Evolutionary conservation across 2,888 invertebrate genomes (phyloP), one percentile per base, ranked within the genome.

Genomic region (Drosophila austrosaltans): DNA sequence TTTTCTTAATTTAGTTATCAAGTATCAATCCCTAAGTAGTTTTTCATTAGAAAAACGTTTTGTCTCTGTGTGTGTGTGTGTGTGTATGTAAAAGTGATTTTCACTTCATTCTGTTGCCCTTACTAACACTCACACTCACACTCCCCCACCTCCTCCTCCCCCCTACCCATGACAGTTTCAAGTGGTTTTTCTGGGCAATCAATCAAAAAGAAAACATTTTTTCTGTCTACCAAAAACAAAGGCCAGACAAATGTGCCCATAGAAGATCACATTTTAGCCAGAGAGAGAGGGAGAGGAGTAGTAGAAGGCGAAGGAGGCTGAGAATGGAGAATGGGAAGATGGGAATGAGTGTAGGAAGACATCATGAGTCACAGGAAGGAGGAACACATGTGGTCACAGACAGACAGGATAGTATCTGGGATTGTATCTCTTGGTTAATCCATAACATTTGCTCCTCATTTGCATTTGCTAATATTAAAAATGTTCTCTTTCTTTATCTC

Each of bases 121-220:
- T 62, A 22, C 25, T 48, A 48, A 48, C 48, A 48, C 30, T 3
- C 32, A 48, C 48, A 48, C 30, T 3, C 32, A 63, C 42, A 62
- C 69, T 53, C 53, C 39, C 44, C 42, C 53, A 58, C 56, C 6
- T 25, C 53, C 53, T 12, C 28, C 12, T 8, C 42, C 57, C 25
- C 36, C 56, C 8, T 36, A 3, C 62, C 59, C 63, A 64, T 83
- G 83, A 82, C 82, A 86, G 78, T 77, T 87, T 84, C 84, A 84
- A 86, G 87, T 87, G 85, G 87, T 79, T 82, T 84, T 84, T 79
- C 87, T 63, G 69, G 82, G 85, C 82, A 85, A 86, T 86, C 85
- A 87, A 86, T 86, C 85, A 86, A 81, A 85, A 75, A 61, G 32
- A 70, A 67, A 74, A 75, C 75, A 68, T 77, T 79, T 71, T 74